phyloP scores from a whole-genome alignment of 1,140 invertebrate genomes.

The Listronotus bonariensis region DNA sequence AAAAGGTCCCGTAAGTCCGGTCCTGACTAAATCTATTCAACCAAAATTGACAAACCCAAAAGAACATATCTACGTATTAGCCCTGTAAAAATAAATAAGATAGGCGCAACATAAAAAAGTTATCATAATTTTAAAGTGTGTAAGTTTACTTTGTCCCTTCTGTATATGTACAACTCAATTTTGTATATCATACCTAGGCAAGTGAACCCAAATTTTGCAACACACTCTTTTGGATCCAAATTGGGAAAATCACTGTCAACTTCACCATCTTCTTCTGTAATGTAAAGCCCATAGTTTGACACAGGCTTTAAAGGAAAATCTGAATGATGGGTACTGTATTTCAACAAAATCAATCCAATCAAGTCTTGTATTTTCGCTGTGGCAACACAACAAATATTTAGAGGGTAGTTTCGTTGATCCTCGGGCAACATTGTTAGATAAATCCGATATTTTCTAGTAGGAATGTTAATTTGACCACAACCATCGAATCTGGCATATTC shows the following conservation, averaged over 20 bases:
- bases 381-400: constrained; percentile 78
- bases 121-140: too few species aligned
- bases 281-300: constrained; percentile 81
- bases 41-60: too few species aligned
- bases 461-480: constrained; percentile 71
- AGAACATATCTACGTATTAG: too few species aligned
- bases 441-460: constrained; percentile 80
- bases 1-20: too few species aligned
- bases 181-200: constrained; percentile 63
- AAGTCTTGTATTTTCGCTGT: constrained; percentile 88
- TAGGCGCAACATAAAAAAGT: too few species aligned
- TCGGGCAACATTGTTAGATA: constrained; percentile 86
- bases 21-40: too few species aligned
- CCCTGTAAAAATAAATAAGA: too few species aligned
- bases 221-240: constrained; percentile 82
- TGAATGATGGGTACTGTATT: constrained; percentile 65
- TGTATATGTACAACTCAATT: too few species aligned
- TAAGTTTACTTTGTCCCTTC: too few species aligned
- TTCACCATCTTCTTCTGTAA: constrained; percentile 97
- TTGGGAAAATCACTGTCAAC: constrained; percentile 92
- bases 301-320: constrained; percentile 64
- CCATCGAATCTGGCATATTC: constrained; percentile 93
- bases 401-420: constrained; percentile 80
- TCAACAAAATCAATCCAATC: constrained; percentile 92
- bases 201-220: constrained; percentile 91